phyloP scores from a whole-genome alignment of 2,888 invertebrate species.

The Ferdinandea cuprea region DNA sequence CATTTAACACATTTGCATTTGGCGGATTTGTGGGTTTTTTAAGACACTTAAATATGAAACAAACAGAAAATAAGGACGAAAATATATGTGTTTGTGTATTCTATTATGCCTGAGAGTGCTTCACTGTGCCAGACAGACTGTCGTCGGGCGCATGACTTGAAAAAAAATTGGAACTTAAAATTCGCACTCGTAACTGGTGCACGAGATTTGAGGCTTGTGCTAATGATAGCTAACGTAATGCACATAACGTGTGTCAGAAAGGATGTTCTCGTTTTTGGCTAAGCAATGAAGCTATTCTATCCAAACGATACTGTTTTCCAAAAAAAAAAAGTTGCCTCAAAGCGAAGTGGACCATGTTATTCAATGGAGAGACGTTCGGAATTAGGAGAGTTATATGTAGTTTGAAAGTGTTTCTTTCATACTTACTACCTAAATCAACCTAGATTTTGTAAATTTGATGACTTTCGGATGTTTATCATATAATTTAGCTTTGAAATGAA shows the following conservation, averaged over 20 bases:
- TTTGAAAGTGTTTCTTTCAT: no score
- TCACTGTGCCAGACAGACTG: conserved; percentile 63
- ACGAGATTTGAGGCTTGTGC: conserved; percentile 42
- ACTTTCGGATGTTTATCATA: no score
- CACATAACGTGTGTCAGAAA: background rate
- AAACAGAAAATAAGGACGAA: conserved; percentile 62
- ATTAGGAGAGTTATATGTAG: no score
- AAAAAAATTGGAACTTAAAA: conserved; percentile 48
- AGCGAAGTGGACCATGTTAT: no score
- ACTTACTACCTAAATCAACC: no score
- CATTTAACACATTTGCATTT: conserved; percentile 64
- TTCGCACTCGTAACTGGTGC: conserved; percentile 56
- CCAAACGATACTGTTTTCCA: no score
- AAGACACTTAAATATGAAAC: conserved; percentile 65
- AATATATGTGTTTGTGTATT: conserved; percentile 3
- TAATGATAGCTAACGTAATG: conserved; percentile 15
- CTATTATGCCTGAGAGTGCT: conserved; percentile 60
- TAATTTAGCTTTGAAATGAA: no score
- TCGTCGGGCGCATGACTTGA: conserved; percentile 71
- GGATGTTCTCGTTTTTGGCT: no score
- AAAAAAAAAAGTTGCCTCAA: no score
- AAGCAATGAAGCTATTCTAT: no score
- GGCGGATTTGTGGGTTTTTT: conserved; percentile 39
- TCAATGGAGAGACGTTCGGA: no score
- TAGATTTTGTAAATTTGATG: no score